Base-by-base conservation (phyloP, 1,140 invertebrate genomes). In the Lepidurus arcticus region DNA sequence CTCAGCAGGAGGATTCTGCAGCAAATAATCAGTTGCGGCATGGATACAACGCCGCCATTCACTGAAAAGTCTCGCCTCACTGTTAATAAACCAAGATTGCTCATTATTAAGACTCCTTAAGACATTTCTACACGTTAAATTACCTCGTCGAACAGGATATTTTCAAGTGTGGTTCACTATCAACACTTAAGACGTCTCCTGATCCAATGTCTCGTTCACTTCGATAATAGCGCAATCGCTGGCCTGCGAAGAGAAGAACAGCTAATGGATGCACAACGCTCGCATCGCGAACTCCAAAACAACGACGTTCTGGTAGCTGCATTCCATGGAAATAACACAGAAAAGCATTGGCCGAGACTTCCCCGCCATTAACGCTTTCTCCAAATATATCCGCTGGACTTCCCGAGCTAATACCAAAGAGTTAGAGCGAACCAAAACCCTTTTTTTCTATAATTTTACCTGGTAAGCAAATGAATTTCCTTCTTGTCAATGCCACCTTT, bases 321-420 rank as follows among this genome's bases (percentile, higher is more conserved):
- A 83, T 73, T 82, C 86, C 80, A 82, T 85, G 79, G 80, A 87
- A 84, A 84, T 88, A 83, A 79, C 85, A 82, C 81, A 85, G 45
- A 84, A 83, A 83, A 43, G 84, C 78, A 82, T 42, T 13, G 83
- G 83, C 47, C 85, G 82, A 53, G 83, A 84, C 74, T 83, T 81
- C 26, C 81, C 83, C 75, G 86, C 82, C 13, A 83, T 90, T 90
- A 1, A 90, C 86, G 82, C 88, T 88, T 73, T 89, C 88, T 34
- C 85, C 81, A 10, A 84, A 83, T 3, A 90, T 83, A 77, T 86
- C 84, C 6, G 85, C 87, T 42, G 83, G 83, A 5, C 84, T 82
- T 7, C 86, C 84, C 80, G 84, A 82, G 73, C 89, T 90, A 65
- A 16, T 47, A 76, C 11, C 3, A 42, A 7, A 42, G 24, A 24